These are phyloP conservation scores for Bucorvus abyssinicus DNA, from an alignment of 2,797 vertebrate species.

Conservation along the genomic window DNA sequence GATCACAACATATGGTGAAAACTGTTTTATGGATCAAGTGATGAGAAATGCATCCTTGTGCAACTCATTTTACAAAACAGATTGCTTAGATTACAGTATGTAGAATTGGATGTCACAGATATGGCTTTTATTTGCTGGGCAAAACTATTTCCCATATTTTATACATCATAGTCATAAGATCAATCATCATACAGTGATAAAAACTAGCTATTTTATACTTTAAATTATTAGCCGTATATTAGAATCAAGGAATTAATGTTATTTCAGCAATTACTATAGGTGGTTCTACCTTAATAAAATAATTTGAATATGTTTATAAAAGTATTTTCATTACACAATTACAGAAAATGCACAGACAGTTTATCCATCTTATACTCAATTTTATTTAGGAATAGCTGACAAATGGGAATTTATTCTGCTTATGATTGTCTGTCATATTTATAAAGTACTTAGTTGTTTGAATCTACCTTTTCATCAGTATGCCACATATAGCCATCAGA, in stretches of 20 bases:
- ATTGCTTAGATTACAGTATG: background rate
- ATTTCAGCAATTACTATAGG: background rate
- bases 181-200: background rate
- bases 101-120: background rate
- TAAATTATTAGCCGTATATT: background rate
- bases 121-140: background rate
- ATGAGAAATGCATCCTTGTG: background rate
- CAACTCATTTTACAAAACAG: background rate
- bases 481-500: background rate
- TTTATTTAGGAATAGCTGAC: background rate
- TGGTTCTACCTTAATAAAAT: background rate
- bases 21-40: background rate
- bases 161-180: background rate
- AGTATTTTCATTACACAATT: background rate
- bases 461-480: background rate
- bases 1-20: background rate
- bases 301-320: background rate
- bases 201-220: background rate
- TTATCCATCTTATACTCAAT: background rate
- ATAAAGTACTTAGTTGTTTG: background rate
- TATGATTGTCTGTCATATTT: background rate
- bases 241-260: background rate
- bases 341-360: background rate
- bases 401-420: background rate
- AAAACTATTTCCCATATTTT: background rate